Evolutionary conservation across 2,797 vertebrate genomes (phyloP).

Genomic region (Gallinago solitaria): DNA sequence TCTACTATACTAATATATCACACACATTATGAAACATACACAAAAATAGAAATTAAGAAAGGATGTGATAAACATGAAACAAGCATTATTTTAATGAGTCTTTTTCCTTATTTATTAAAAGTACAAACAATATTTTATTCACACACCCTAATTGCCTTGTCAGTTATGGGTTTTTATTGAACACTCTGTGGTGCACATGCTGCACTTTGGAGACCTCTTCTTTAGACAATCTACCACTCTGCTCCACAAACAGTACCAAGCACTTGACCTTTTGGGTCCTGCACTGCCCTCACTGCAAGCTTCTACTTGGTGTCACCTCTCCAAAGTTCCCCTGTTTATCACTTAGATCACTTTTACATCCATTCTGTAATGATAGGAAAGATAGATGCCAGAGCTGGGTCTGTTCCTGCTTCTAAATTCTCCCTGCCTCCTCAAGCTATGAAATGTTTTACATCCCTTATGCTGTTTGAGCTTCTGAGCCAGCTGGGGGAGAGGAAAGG

Average conservation of each 20-base stretch:
- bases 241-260: not conserved
- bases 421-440: not conserved
- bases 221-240: not conserved
- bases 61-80: not conserved
- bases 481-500: not conserved
- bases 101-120: not conserved
- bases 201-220: not conserved
- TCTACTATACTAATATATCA: not conserved
- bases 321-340: not conserved
- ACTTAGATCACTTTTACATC: not conserved
- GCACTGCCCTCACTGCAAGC: not conserved
- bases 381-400: not conserved
- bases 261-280: not conserved
- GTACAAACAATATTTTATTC: not conserved
- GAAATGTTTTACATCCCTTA: not conserved
- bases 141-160: not conserved
- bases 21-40: not conserved
- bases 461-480: not conserved
- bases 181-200: rapidly evolving
- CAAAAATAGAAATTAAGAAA: not conserved
- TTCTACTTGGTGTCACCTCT: not conserved
- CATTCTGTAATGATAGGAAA: not conserved
- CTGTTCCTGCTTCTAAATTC: not conserved
- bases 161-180: not conserved
- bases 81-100: not conserved